phyloP scores from a whole-genome alignment of 2,113 vertebrate genomes.

The Aviceda subcristata region DNA sequence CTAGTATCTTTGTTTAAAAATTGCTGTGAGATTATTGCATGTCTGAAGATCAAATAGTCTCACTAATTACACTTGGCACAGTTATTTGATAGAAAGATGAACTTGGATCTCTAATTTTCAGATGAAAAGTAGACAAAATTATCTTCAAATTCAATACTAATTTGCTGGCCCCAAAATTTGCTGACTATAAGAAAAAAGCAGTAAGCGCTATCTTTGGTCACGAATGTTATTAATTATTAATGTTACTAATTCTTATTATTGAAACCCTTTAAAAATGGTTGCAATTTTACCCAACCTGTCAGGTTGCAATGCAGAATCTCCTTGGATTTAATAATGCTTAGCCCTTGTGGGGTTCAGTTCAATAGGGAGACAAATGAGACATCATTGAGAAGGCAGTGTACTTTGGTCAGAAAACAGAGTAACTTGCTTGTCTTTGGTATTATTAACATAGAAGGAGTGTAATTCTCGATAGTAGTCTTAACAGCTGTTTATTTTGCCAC shows the following conservation, averaged over 20 bases:
- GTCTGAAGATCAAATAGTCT: neutral
- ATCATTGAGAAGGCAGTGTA: neutral
- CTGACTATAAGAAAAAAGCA: neutral
- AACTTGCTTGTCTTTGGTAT: neutral
- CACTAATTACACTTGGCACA: neutral
- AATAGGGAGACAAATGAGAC: neutral
- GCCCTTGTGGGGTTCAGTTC: neutral
- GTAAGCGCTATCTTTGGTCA: neutral
- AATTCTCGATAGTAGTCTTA: neutral
- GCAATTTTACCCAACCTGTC: neutral
- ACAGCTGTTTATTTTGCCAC: neutral
- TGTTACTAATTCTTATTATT: neutral
- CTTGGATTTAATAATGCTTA: neutral
- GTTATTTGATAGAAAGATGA: neutral
- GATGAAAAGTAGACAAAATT: neutral
- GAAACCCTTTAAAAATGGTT: neutral
- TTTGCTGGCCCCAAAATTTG: neutral
- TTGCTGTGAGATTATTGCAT: neutral
- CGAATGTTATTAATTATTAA: neutral
- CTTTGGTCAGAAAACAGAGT: neutral
- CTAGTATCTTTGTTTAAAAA: neutral
- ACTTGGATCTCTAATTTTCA: neutral
- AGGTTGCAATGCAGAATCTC: neutral
- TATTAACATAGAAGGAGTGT: neutral
- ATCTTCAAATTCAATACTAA: neutral